Percentiles rank a stretch among this genome's conserved stretches.
These are phyloP conservation scores for Cotesia glomerata DNA, from an alignment of 1,140 invertebrate genomes.

Conservation along the genomic window DNA sequence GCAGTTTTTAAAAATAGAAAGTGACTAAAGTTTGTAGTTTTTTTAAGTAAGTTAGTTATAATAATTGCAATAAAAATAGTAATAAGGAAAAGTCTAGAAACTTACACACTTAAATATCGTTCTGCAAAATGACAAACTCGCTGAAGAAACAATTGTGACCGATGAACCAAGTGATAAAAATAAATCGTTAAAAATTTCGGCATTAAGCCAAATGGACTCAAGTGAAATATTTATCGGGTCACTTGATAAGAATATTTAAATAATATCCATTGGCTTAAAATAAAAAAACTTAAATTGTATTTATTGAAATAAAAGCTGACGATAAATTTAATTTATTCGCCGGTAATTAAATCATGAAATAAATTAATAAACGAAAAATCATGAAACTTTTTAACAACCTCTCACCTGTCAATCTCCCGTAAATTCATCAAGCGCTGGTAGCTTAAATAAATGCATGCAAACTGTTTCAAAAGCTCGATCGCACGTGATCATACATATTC, in stretches of 20 bases:
- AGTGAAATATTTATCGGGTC: conserved; percentile 33
- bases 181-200: conserved; percentile 52
- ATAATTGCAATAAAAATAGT: background rate
- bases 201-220: conserved; percentile 45
- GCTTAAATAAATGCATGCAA: conserved; percentile 1
- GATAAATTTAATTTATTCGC: too few relatives aligned
- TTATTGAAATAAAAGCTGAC: too few relatives aligned
- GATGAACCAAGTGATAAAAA: conserved; percentile 50
- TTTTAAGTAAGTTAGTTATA: too few relatives aligned
- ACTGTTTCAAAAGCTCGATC: conserved; percentile 13
- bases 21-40: too few relatives aligned
- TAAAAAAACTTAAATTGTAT: too few relatives aligned
- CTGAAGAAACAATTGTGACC: conserved; percentile 30
- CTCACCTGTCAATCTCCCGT: conserved; percentile 17
- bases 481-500: conserved; percentile 29
- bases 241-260: conserved; percentile 49
- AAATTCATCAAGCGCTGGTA: background rate
- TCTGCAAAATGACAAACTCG: background rate
- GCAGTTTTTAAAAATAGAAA: too few relatives aligned
- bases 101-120: background rate
- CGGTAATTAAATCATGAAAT: background rate
- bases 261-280: background rate
- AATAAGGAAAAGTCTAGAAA: background rate
- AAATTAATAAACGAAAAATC: background rate
- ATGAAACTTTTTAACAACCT: conserved; percentile 16